Conservation (phyloP, 2,113 vertebrate genomes). For the Epinephelus cyanopodus region DNA sequence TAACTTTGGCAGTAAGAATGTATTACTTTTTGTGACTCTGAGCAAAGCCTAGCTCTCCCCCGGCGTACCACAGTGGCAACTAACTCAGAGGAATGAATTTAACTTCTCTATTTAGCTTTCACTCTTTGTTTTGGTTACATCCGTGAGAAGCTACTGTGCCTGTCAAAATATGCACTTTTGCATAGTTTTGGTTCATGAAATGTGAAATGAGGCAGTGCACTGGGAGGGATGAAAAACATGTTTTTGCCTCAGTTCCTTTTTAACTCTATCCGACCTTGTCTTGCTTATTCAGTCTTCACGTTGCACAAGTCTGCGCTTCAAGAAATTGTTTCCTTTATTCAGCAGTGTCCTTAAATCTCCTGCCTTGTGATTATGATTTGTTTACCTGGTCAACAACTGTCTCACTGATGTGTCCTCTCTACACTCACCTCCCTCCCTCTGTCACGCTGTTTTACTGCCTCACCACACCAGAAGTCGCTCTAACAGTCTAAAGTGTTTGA, state of each 20-base stretch:
- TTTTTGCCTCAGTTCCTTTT: slow-evolving; percentile 5
- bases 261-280: slow-evolving; percentile 7
- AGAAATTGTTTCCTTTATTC: slow-evolving; percentile 23
- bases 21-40: slow-evolving; percentile 48
- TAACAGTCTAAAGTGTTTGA: slow-evolving; percentile 85
- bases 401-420: slow-evolving; percentile 12
- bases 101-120: slow-evolving; percentile 21
- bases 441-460: slow-evolving; percentile 32
- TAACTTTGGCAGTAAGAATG: slow-evolving; percentile 12
- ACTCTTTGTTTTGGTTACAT: slow-evolving; percentile 52
- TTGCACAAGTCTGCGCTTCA: slow-evolving; percentile 14
- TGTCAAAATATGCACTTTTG: slow-evolving; percentile 84
- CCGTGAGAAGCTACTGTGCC: slow-evolving; percentile 45
- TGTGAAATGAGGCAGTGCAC: slow-evolving; percentile 34
- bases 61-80: slow-evolving; percentile 67
- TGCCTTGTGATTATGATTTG: slow-evolving; percentile 26
- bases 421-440: background rate
- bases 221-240: slow-evolving; percentile 10
- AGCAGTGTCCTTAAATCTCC: slow-evolving; percentile 19
- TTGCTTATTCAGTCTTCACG: slow-evolving; percentile 3
- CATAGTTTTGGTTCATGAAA: slow-evolving; percentile 83
- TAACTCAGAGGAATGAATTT: slow-evolving; percentile 56
- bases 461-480: slow-evolving; percentile 45
- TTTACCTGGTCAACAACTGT: slow-evolving; percentile 19
- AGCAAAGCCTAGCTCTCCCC: slow-evolving; percentile 19